These are phyloP conservation scores for Bombus terrestris DNA, from an alignment of 1,140 invertebrate species.

Conservation along the genomic window DNA sequence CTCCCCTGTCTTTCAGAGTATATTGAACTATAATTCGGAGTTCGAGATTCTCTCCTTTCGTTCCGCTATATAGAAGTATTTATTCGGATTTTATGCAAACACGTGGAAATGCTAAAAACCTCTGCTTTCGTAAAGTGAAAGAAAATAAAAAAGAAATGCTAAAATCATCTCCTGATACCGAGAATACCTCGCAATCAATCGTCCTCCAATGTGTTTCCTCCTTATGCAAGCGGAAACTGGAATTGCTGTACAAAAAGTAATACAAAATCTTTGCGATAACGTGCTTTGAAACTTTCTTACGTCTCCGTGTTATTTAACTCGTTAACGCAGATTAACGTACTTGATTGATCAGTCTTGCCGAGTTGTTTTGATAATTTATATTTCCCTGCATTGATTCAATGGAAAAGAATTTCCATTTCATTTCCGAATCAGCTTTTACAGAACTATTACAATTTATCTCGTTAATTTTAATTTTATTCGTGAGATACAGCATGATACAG, in stretches of 20 bases:
- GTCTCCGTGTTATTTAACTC: constrained; percentile 1
- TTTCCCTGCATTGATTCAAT: not conserved
- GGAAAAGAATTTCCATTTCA: constrained; percentile 18
- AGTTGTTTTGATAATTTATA: not conserved
- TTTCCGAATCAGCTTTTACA: constrained; percentile 57
- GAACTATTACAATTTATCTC: not conserved
- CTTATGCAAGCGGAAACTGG: constrained; percentile 3
- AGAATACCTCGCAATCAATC: constrained; percentile 54
- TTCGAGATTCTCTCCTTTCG: constrained; percentile 16
- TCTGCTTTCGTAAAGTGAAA: constrained; percentile 26
- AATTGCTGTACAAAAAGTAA: constrained; percentile 45
- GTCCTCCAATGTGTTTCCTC: constrained; percentile 54
- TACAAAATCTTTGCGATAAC: constrained; percentile 25
- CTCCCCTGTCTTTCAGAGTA: constrained; percentile 57
- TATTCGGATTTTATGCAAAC: constrained; percentile 42
- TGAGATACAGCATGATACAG: constrained; percentile 45
- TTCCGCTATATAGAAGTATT: constrained; percentile 44
- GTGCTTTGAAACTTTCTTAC: constrained; percentile 44
- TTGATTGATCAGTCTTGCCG: not conserved
- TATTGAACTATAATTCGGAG: constrained; percentile 24
- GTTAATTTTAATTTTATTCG: not conserved
- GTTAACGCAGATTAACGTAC: not conserved
- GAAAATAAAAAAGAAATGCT: constrained; percentile 23
- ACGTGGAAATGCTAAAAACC: constrained; percentile 15
- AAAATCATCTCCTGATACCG: constrained; percentile 44